phyloP scores from a whole-genome alignment of 2,888 invertebrate species.

The Pyrocoelia pectoralis region DNA sequence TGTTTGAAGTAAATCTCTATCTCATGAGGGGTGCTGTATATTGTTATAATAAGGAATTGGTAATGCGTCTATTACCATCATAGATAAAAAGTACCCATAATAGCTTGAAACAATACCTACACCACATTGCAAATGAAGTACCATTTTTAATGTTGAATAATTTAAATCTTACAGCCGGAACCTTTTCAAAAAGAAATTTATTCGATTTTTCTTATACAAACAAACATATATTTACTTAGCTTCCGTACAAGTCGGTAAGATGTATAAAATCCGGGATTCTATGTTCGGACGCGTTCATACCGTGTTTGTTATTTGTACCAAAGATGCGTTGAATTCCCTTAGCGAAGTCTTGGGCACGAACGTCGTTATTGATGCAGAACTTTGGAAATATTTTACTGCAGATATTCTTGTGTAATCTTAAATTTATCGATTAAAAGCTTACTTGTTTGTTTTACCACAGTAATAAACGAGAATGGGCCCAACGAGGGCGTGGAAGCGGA shows the following conservation, averaged over 20 bases:
- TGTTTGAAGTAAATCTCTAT: slow-evolving; percentile 46
- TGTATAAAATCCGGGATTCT: slow-evolving; percentile 53
- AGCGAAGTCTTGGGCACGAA: slow-evolving; percentile 50
- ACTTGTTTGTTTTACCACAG: not conserved
- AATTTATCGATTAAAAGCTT: not conserved
- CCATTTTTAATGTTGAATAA: slow-evolving; percentile 21
- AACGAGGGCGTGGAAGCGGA: too few relatives aligned
- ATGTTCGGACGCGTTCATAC: slow-evolving; percentile 51
- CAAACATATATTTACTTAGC: slow-evolving; percentile 54
- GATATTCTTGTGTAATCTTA: not conserved
- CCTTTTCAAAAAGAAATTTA: slow-evolving; percentile 42
- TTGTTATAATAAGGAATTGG: slow-evolving; percentile 35
- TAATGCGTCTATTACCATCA: slow-evolving; percentile 24
- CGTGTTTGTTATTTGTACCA: slow-evolving; percentile 52
- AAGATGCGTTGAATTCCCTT: slow-evolving; percentile 52
- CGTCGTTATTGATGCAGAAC: slow-evolving; percentile 47
- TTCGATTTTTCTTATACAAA: slow-evolving; percentile 53
- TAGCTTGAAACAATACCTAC: not conserved
- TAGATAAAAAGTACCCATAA: slow-evolving; percentile 17
- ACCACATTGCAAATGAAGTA: slow-evolving; percentile 10
- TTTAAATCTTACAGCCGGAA: slow-evolving; percentile 17
- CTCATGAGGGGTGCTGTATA: slow-evolving; percentile 33
- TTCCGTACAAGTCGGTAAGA: slow-evolving; percentile 51
- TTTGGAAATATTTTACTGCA: not conserved
- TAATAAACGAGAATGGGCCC: not conserved